phyloP scores from a whole-genome alignment of 2,113 vertebrate species.

The Pelecanoides urinatrix region DNA sequence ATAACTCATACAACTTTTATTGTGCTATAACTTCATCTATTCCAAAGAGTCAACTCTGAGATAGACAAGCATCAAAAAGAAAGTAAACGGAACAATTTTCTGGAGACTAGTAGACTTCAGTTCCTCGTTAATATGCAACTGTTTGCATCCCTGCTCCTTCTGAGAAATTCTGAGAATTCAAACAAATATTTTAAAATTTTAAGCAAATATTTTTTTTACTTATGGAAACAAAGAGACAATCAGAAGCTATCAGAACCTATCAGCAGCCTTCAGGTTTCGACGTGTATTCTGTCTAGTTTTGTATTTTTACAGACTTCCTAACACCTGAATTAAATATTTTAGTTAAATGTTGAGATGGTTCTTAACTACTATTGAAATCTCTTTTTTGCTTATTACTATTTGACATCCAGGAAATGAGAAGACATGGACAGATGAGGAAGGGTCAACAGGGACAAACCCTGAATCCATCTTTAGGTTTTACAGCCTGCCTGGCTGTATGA shows the following conservation, averaged over 20 bases:
- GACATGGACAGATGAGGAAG: background rate
- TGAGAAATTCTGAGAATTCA: background rate
- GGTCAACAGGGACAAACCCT: background rate
- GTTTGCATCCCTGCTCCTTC: background rate
- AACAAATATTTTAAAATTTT: background rate
- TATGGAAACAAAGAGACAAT: background rate
- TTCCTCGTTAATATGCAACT: background rate
- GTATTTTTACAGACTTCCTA: background rate
- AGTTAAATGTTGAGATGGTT: background rate
- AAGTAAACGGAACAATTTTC: background rate
- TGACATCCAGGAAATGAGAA: background rate
- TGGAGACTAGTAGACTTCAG: background rate
- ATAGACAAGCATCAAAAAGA: background rate
- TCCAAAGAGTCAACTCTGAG: background rate
- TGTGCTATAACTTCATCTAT: background rate
- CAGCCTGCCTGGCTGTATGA: background rate
- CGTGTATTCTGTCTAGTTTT: background rate
- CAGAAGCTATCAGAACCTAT: background rate
- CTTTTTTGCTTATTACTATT: background rate
- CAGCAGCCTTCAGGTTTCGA: background rate
- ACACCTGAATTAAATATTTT: background rate
- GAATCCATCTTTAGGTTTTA: background rate
- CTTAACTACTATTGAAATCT: background rate
- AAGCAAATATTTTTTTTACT: background rate
- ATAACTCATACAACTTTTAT: background rate